Evolutionary conservation across 37 sponge, comb jelly and placozoan genomes (phyloP), one percentile per base, ranked within the genome.

Genomic region (Beroe forskalii): DNA sequence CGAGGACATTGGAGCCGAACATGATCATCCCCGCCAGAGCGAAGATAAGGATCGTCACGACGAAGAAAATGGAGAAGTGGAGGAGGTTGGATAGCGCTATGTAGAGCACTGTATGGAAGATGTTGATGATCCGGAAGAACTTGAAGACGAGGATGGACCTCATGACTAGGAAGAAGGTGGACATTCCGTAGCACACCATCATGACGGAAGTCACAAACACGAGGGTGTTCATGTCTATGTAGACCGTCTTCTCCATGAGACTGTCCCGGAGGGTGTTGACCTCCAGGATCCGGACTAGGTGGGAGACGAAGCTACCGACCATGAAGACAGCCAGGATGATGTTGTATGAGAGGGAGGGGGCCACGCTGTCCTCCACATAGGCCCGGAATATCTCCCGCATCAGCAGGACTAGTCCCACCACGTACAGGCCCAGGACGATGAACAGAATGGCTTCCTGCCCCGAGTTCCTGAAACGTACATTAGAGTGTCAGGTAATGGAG

Each of bases 321-420:
- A 80, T 80, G 86, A 80, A 80, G 4, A 41, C 48, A 41, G 86
- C 86, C 28, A 80, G 55, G 55, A 80, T 20, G 30, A 31, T 80
- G 86, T 80, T 80, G 86, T 80, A 80, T 4, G 86, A 23, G 30
- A 80, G 86, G 86, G 44, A 80, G 28, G 86, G 86, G 55, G 86
- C 23, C 38, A 48, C 4, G 9, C 86, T 43, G 25, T 80, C 38
- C 30, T 80, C 86, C 86, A 80, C 86, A 38, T 80, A 80, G 2
- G 55, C 35, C 25, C 35, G 27, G 86, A 80, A 80, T 80, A 80
- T 43, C 86, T 80, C 86, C 55, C 86, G 12, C 8, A 44, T 24
- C 17, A 80, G 86, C 27, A 80, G 86, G 37, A 80, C 86, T 24
- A 80, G 55, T 6, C 86, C 86, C 0, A 44, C 55, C 27, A 80